Evolutionary conservation across 2,888 invertebrate species (phyloP).

Genomic region (Oligia strigilis): DNA sequence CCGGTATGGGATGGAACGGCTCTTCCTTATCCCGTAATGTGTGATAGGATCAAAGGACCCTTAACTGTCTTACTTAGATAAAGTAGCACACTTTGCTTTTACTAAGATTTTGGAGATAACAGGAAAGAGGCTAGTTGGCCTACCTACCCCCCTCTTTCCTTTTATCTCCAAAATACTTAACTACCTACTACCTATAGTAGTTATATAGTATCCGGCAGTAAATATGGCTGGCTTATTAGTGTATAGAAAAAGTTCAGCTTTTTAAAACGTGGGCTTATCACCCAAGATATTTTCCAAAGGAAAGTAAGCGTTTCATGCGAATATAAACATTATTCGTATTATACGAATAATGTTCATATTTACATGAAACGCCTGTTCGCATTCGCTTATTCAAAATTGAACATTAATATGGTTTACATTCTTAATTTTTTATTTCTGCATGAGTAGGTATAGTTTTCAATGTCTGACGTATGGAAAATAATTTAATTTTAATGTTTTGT

Average conservation of each 20-base stretch:
- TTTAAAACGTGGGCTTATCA: background rate
- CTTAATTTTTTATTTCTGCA: background rate
- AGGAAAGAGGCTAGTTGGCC: background rate
- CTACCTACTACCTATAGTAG: too few relatives aligned
- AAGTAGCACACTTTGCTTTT: conserved; percentile 36
- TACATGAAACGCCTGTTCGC: background rate
- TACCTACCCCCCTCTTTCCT: too few relatives aligned
- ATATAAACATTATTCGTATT: background rate
- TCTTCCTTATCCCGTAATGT: conserved; percentile 29
- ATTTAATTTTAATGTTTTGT: too few relatives aligned
- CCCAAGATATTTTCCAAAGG: background rate
- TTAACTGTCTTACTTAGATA: conserved; percentile 21
- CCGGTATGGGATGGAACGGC: conserved; percentile 12
- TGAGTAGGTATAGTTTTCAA: too few relatives aligned
- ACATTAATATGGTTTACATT: background rate
- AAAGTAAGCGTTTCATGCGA: background rate
- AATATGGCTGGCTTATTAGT: background rate
- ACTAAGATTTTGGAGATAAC: conserved; percentile 25
- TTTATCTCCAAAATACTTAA: background rate
- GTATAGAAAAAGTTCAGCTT: background rate
- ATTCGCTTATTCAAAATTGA: background rate
- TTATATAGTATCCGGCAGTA: background rate
- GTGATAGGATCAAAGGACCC: conserved; percentile 48
- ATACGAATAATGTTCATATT: background rate
- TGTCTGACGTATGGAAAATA: too few relatives aligned